Evolutionary conservation across 2,797 vertebrate species (phyloP).

Genomic region (Pangasius sanitwongsei): DNA sequence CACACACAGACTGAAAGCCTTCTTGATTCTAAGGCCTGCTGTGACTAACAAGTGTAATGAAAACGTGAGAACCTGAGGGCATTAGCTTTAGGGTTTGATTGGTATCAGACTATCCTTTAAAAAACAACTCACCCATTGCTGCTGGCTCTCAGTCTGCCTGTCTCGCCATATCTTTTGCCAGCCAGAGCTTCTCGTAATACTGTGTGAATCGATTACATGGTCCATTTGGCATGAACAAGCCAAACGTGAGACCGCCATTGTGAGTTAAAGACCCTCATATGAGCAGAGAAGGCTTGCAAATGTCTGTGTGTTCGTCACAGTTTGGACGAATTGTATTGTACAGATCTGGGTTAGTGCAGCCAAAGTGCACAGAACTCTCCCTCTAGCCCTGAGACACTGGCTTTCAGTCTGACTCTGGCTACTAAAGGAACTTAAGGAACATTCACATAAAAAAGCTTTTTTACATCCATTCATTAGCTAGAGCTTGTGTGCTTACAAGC

Average conservation of each 20-base stretch:
- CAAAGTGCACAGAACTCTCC: conserved; percentile 37
- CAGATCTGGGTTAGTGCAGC: conserved; percentile 63
- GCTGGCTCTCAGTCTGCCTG: neutral
- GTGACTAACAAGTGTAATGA: conserved; percentile 28
- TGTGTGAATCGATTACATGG: conserved; percentile 66
- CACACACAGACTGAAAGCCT: conserved; percentile 4
- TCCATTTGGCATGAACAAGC: conserved; percentile 65
- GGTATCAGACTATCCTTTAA: conserved; percentile 33
- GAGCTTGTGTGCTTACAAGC: conserved; percentile 33
- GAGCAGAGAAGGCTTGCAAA: conserved; percentile 51
- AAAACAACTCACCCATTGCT: conserved; percentile 53
- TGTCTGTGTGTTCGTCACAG: conserved; percentile 8
- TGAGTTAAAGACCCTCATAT: conserved; percentile 58
- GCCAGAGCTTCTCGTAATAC: conserved; percentile 56
- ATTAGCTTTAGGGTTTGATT: conserved; percentile 30
- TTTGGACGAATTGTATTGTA: conserved; percentile 50
- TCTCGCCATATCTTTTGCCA: conserved; percentile 40
- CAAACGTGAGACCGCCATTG: conserved; percentile 50
- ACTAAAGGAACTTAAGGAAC: conserved; percentile 32
- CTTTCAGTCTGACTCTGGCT: conserved; percentile 3
- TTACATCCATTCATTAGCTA: conserved; percentile 25
- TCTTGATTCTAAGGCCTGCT: conserved; percentile 1
- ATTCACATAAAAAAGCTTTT: conserved; percentile 40
- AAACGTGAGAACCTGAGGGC: conserved; percentile 22
- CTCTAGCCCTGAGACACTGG: neutral